phyloP scores from a whole-genome alignment of 2,888 invertebrate species.

The Hirtodrosophila alboralis region DNA sequence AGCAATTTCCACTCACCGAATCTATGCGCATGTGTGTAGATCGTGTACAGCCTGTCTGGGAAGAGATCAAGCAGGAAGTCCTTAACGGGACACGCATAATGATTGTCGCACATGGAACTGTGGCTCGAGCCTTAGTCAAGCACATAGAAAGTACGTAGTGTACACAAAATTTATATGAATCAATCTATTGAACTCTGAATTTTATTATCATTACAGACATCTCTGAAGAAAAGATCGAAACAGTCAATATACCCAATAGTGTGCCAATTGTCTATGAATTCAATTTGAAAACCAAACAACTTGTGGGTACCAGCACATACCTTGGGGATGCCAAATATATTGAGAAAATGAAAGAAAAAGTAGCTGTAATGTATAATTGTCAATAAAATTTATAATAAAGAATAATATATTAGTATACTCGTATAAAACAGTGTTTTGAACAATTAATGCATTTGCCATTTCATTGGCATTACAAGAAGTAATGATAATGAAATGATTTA shows the following conservation, averaged over 20 bases:
- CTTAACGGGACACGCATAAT: constrained; percentile 90
- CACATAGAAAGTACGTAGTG: constrained; percentile 89
- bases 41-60: constrained; percentile 93
- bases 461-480: no score
- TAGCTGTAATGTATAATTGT: constrained; percentile 92
- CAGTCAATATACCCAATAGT: constrained; percentile 91
- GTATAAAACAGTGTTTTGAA: no score
- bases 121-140: constrained; percentile 93
- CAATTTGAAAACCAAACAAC: constrained; percentile 87
- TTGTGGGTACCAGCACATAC: constrained; percentile 89
- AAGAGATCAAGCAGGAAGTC: constrained; percentile 88
- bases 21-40: constrained; percentile 92
- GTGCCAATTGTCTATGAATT: constrained; percentile 92
- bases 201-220: constrained; percentile 85
- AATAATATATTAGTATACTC: no score
- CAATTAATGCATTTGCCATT: no score
- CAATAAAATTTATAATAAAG: constrained; percentile 85
- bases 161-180: no score
- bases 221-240: constrained; percentile 89
- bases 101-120: constrained; percentile 94
- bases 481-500: no score
- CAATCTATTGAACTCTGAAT: no score
- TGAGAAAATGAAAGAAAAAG: constrained; percentile 90
- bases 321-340: constrained; percentile 92
- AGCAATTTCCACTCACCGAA: constrained; percentile 92